Conservation (phyloP, 2,113 vertebrate species). For the Apodemus sylvaticus region DNA sequence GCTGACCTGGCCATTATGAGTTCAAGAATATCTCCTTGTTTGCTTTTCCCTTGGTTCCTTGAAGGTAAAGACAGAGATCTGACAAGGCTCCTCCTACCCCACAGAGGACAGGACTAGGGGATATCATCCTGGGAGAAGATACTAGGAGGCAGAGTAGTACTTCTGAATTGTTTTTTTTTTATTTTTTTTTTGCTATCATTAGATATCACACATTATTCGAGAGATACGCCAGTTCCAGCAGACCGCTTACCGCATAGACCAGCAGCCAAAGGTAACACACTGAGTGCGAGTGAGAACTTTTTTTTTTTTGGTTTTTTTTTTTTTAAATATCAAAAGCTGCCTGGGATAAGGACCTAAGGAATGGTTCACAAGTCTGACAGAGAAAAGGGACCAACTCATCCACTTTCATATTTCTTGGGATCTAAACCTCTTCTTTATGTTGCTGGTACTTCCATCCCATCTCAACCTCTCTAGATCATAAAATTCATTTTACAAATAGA, state of each 20-base stretch:
- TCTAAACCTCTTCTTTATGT: background rate
- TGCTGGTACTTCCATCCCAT: too few relatives aligned
- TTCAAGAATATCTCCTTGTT: background rate
- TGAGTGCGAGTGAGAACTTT: background rate
- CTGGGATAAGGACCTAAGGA: background rate
- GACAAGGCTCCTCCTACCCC: background rate
- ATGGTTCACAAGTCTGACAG: background rate
- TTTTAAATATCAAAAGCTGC: background rate
- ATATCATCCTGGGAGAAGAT: background rate
- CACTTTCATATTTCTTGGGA: background rate
- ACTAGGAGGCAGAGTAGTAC: background rate
- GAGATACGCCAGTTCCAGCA: slow-evolving; percentile 99
- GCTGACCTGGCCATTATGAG: background rate
- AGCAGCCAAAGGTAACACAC: slow-evolving; percentile 94
- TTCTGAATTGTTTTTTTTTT: background rate
- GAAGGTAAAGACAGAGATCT: background rate
- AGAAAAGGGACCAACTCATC: background rate
- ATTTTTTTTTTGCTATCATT: slow-evolving; percentile 41
- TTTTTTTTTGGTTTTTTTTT: too few relatives aligned
- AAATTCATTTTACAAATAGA: background rate
- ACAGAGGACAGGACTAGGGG: background rate
- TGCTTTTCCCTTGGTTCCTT: background rate
- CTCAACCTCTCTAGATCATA: background rate
- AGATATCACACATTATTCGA: slow-evolving; percentile 99
- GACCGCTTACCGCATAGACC: slow-evolving; percentile 97